Base-by-base conservation (phyloP, 1,140 invertebrate genomes). In the Pachypsylla venusta region DNA sequence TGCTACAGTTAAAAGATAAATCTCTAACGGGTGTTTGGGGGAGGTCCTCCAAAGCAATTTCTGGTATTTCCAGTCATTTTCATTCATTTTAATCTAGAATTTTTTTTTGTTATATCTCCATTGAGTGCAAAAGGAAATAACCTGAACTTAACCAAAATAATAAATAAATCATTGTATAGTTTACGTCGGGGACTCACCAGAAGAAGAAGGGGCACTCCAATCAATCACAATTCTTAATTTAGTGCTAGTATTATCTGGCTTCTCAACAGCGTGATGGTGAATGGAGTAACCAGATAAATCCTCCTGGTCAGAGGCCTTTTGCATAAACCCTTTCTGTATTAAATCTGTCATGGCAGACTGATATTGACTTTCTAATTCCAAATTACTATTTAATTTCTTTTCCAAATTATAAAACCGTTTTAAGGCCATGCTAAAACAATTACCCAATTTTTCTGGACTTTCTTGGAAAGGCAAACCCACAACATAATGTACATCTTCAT, bases 161-260 rank as follows among this genome's bases (percentile, higher is more conserved):
- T 35, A 14, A 66, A 62, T 1, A 70, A 58, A 35, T 66, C 62
- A 7, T 60, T 7, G 57, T 69, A 68, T 2, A 67, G 39, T n/a
- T 58, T 67, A 0, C 67, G 67, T 68, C 22, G 68, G 61, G 19
- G 65, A 70, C 1, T 59, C 19, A 26, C 67, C 67, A 2, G 60
- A 53, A 12, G 56, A 57, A 5, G 64, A 62, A 24, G 64, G 63
- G 5, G 59, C 58, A 0, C 68, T 70, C 4, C 66, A 70, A 59
- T 74, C 68, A 56, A 74, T 71, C 1, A 72, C 69, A 24, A 68
- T 64, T 25, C 70, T 56, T 3, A 67, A 25, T 53, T 67, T 69
- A 1, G 68, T 69, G 0, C 64, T 69, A 14, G 25, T 20, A 26
- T 0, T 13, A 13, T 2, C 35, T 1, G 13, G 26, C n/a, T 58